These are phyloP conservation scores for Poecilia gillii DNA, from an alignment of 2,797 vertebrate species.

Conservation along the genomic window DNA sequence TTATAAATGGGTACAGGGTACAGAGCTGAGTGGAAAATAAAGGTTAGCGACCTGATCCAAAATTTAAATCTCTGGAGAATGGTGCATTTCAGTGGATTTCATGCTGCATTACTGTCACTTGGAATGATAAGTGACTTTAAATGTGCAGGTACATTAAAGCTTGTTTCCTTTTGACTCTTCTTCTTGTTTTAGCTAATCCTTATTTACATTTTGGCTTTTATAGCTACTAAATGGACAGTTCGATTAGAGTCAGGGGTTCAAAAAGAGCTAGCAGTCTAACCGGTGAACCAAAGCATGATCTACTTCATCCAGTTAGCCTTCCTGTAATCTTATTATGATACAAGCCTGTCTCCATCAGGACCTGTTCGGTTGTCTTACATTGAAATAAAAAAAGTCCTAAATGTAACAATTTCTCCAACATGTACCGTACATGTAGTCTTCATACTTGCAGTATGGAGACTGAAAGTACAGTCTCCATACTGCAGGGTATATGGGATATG, in stretches of 20 bases:
- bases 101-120: constrained; percentile 11
- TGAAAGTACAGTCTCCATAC: no score
- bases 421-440: constrained; percentile 3
- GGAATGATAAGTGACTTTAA: constrained; percentile 1
- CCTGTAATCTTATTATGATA: constrained; percentile 57
- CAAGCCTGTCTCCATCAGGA: constrained; percentile 31
- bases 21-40: constrained; percentile 32
- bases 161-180: not conserved
- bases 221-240: constrained; percentile 59
- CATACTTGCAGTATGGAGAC: no score
- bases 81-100: constrained; percentile 8
- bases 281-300: constrained; percentile 39
- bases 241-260: constrained; percentile 56
- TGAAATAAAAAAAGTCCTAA: constrained; percentile 5
- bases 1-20: constrained; percentile 46
- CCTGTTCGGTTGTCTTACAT: constrained; percentile 18
- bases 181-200: not conserved
- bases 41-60: constrained; percentile 28
- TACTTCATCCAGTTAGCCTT: constrained; percentile 62
- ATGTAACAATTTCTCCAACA: constrained; percentile 8
- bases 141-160: constrained; percentile 22
- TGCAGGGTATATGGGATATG: no score
- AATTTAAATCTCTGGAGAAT: constrained; percentile 11
- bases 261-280: constrained; percentile 39
- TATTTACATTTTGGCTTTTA: constrained; percentile 38